Conservation (phyloP, 2,797 vertebrate species). For the Manis pentadactyla region DNA sequence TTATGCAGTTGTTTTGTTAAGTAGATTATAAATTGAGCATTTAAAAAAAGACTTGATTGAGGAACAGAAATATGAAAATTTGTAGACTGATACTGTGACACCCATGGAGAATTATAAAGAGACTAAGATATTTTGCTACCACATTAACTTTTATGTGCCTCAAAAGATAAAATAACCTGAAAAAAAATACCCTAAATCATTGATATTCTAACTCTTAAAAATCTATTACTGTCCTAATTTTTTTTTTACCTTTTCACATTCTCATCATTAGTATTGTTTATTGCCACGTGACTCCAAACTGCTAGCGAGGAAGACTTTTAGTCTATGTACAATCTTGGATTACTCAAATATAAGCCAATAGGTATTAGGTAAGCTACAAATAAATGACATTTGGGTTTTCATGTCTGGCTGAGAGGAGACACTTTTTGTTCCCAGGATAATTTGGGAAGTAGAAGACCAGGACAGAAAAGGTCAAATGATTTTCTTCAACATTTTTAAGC, state of each 20-base stretch:
- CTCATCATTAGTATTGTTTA: neutral
- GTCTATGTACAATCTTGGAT: neutral
- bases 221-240: neutral
- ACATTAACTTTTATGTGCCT: neutral
- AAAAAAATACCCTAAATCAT: neutral
- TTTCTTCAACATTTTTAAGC: slow-evolving; percentile 44
- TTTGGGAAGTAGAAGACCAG: neutral
- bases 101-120: neutral
- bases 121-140: neutral
- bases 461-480: neutral
- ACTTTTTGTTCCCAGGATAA: neutral
- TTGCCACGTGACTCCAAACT: neutral
- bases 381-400: neutral
- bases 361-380: neutral
- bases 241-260: neutral
- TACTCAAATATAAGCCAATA: slow-evolving; percentile 14
- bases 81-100: neutral
- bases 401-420: neutral
- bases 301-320: neutral
- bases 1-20: neutral
- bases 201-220: neutral
- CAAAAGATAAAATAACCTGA: slow-evolving; percentile 5
- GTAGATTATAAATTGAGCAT: neutral
- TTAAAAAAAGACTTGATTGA: neutral
- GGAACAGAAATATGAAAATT: neutral